phyloP scores from a whole-genome alignment of 2,113 vertebrate species.

The Erythrolamprus reginae region DNA sequence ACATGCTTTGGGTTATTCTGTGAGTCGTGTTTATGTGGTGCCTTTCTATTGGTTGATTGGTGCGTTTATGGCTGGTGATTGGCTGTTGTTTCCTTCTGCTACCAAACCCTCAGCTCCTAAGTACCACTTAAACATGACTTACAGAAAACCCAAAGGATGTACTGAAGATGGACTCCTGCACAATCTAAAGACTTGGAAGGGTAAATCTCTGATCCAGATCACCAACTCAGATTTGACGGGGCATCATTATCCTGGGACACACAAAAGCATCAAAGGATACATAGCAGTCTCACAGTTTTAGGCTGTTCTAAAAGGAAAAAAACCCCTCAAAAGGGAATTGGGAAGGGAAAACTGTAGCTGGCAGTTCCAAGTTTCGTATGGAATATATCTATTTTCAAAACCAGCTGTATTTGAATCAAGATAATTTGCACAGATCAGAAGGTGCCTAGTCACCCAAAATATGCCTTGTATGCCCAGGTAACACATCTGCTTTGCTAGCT shows the following conservation, averaged over 20 bases:
- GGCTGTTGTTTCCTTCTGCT: neutral
- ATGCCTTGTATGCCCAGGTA: neutral
- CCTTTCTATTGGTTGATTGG: too few relatives aligned
- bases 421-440: neutral
- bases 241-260: neutral
- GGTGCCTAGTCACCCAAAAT: neutral
- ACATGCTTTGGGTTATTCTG: neutral
- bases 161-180: neutral
- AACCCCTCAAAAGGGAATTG: neutral
- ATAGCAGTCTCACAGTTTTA: neutral
- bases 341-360: neutral
- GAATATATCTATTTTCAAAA: neutral
- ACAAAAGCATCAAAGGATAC: neutral
- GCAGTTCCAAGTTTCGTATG: neutral
- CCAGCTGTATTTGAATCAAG: neutral
- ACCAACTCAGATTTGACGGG: neutral
- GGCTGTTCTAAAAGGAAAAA: neutral
- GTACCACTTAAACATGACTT: neutral
- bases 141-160: neutral
- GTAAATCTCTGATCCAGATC: neutral
- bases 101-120: neutral
- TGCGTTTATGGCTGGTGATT: neutral
- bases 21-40: too few relatives aligned
- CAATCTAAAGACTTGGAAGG: neutral
- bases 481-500: neutral